Evolutionary conservation across 2,888 invertebrate genomes (phyloP).

Genomic region (Atethmia centrago): DNA sequence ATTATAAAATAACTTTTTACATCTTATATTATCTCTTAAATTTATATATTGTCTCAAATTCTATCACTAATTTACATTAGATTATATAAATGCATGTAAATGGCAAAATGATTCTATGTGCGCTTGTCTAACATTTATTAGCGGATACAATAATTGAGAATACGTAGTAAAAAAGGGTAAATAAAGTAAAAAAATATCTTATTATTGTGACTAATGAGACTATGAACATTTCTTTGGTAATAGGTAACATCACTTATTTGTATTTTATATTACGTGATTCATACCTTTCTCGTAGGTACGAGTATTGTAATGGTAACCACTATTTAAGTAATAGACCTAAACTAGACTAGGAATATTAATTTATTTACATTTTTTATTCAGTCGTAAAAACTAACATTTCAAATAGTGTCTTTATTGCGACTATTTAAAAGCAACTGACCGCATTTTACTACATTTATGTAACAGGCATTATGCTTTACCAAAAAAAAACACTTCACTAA

Average conservation of each 20-base stretch:
- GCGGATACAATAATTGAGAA: constrained; percentile 18
- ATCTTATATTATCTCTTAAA: constrained; percentile 68
- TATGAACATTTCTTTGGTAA: constrained; percentile 65
- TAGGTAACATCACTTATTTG: constrained; percentile 49
- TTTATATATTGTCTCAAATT: constrained; percentile 86
- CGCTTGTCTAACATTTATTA: constrained; percentile 50
- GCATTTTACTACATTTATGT: constrained; percentile 24
- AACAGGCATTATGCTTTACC: not conserved
- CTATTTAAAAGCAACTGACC: constrained; percentile 53
- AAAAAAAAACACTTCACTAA: not conserved
- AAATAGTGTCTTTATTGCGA: constrained; percentile 59
- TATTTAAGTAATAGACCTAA: constrained; percentile 76
- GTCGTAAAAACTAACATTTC: constrained; percentile 73
- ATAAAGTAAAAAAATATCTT: constrained; percentile 19
- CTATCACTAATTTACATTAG: constrained; percentile 72
- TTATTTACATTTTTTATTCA: constrained; percentile 83
- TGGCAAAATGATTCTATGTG: constrained; percentile 62
- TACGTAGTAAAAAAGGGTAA: constrained; percentile 18
- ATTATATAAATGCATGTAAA: constrained; percentile 59
- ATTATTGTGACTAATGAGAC: constrained; percentile 35
- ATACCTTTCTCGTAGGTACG: constrained; percentile 33
- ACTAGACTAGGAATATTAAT: constrained; percentile 76
- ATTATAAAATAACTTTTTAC: constrained; percentile 63
- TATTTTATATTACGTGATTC: constrained; percentile 29
- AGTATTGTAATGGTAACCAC: constrained; percentile 65